Evolutionary conservation across 1,140 invertebrate genomes (phyloP), one percentile per base, ranked within the genome.

Genomic region (Drosophila funebris): DNA sequence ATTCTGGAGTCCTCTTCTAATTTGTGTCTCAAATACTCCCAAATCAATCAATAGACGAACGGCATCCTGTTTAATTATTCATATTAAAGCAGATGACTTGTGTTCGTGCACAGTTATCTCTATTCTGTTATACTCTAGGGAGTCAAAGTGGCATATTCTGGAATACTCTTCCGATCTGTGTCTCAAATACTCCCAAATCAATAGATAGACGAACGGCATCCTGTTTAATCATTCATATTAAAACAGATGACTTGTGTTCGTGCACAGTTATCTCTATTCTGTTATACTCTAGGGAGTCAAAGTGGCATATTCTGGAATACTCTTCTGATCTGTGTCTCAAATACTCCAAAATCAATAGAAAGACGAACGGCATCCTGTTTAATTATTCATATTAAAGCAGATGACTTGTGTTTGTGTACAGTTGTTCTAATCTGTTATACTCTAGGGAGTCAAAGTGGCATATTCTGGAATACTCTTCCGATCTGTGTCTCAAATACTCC

Each of bases 161-260:
- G 29, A 7, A 6, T 27, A 24, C 4, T 14, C 11, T 31, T 41
- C 27, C 20, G 22, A 57, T 44, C 27, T 57, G 52, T 77, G 73
- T 80, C 79, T 79, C 76, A 83, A 72, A 76, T 63, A 39, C 79
- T 80, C 74, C 79, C 7, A 83, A 36, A 78, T 4, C 4, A 69
- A 68, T 14, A 0, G 0, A 52, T 24, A 48, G 43, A 33, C 27
- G 50, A 71, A 78, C 67, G 67, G 66, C 72, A 78, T 78, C 71
- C 71, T 77, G 73, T 58, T 50, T 68, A 62, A 66, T 67, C 36
- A 3, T 0, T 67, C 37, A 62, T 54, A 68, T 48, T 68, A 46
- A 13, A 68, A 27, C 69, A 73, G 64, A 70, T 48, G 58, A 74
- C 60, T 71, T 75, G 48, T 74, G 66, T 75, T 75, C 36, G 66